A percentile compares a stretch with the other conserved stretches of the same genome.
phyloP scores from a whole-genome alignment of 2,113 vertebrate genomes.

The Vanacampus margaritifer region DNA sequence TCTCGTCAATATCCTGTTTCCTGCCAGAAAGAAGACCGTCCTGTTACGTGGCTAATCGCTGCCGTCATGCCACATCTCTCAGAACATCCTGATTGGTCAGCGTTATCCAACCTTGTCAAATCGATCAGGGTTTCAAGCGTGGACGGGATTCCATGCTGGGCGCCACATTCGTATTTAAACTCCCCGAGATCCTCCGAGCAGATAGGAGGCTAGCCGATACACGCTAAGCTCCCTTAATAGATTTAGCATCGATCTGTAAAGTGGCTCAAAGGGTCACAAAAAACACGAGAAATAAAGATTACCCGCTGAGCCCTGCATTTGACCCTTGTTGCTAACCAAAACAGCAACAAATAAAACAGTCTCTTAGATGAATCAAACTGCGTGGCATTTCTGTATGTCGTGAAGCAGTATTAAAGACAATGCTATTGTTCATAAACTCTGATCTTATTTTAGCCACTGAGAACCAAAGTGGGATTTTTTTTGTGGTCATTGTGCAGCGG shows the following conservation, averaged over 20 bases:
- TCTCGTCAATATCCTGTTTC: constrained; percentile 23
- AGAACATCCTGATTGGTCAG: constrained; percentile 4
- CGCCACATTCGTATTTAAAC: constrained; percentile 49
- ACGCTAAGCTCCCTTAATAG: constrained; percentile 57
- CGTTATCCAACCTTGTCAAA: constrained; percentile 47
- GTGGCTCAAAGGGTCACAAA: constrained; percentile 38
- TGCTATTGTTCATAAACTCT: neutral
- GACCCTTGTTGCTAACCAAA: neutral
- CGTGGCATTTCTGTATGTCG: neutral
- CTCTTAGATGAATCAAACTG: neutral
- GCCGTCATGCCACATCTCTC: constrained; percentile 27
- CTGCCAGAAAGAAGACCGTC: neutral
- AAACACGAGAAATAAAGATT: constrained; percentile 9
- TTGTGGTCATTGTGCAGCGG: neutral
- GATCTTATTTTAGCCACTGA: neutral
- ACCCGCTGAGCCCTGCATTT: neutral
- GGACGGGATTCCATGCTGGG: constrained; percentile 25
- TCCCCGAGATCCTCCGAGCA: constrained; percentile 42
- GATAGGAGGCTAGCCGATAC: constrained; percentile 47
- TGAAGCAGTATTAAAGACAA: neutral
- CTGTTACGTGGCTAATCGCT: constrained; percentile 1
- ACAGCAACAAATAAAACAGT: neutral
- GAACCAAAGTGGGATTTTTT: neutral
- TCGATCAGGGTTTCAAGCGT: constrained; percentile 37
- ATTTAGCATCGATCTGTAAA: constrained; percentile 62